A percentile compares a stretch with the other conserved stretches of the same genome.
Evolutionary conservation across 2,888 invertebrate genomes (phyloP).

Genomic region (Bruchidius siliquastri): DNA sequence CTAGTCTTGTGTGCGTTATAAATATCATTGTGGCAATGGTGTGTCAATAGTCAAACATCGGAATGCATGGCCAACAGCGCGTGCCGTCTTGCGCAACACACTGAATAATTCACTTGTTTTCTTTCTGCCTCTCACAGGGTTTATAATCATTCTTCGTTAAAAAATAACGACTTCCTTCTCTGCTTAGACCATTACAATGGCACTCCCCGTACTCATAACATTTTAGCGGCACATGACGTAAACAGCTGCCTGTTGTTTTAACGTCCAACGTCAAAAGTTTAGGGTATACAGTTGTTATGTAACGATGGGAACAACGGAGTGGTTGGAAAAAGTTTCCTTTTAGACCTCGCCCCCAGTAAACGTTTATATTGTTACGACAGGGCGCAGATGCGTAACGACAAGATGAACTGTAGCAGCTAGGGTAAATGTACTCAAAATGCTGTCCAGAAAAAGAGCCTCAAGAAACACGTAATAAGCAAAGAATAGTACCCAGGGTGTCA

Average conservation of each 20-base stretch:
- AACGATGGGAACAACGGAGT: not conserved
- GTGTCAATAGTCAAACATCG: too few species aligned
- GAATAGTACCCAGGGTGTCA: too few species aligned
- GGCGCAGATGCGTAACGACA: not conserved
- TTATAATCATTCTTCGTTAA: not conserved
- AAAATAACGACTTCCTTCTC: not conserved
- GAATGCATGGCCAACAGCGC: too few species aligned
- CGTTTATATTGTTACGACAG: not conserved
- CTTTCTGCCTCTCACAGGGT: not conserved
- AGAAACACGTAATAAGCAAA: too few species aligned
- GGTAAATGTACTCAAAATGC: too few species aligned
- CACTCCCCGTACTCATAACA: not conserved
- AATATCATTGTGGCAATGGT: too few species aligned
- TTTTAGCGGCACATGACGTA: not conserved
- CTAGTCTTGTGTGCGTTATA: too few species aligned
- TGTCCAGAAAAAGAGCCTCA: too few species aligned
- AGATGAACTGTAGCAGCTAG: too few species aligned
- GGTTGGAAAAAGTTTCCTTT: not conserved
- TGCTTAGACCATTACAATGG: not conserved
- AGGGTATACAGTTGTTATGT: not conserved
- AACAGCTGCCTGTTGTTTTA: not conserved
- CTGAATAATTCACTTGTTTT: not conserved
- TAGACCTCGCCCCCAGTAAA: not conserved
- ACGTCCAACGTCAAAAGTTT: not conserved
- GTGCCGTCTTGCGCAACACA: not conserved